Evolutionary conservation across 2,113 vertebrate genomes (phyloP).

Genomic region (Zosterops pallidus): DNA sequence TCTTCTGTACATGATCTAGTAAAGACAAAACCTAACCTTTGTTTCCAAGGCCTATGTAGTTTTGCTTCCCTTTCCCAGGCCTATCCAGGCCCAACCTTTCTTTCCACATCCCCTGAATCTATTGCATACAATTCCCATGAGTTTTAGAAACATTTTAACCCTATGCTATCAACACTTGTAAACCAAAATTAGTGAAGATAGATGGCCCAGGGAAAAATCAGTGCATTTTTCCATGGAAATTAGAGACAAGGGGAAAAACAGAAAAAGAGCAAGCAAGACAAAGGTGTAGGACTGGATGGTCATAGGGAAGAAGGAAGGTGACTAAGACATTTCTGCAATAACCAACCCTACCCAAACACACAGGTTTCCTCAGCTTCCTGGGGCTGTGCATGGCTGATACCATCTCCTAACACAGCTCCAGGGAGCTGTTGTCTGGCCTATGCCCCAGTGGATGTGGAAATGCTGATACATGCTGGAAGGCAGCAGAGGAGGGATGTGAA

Average conservation of each 20-base stretch:
- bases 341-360: not conserved
- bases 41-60: too few species aligned
- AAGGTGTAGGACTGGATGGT: not conserved
- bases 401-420: not conserved
- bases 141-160: too few species aligned
- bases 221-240: not conserved
- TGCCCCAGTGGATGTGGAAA: not conserved
- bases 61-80: too few species aligned
- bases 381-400: not conserved
- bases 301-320: not conserved
- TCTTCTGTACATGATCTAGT: too few species aligned
- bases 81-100: too few species aligned
- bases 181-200: not conserved
- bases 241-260: not conserved
- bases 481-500: not conserved
- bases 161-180: not conserved
- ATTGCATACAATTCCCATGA: too few species aligned
- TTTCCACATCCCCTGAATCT: too few species aligned
- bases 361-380: not conserved
- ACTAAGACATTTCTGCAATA: not conserved
- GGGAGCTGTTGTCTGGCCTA: not conserved
- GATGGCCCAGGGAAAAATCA: not conserved
- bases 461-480: not conserved
- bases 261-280: not conserved
- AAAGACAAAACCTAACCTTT: too few species aligned